A percentile compares a stretch with the other conserved stretches of the same genome.
phyloP scores from a whole-genome alignment of 92 coral and sea anemone species.

The Epizoanthus ramosus region DNA sequence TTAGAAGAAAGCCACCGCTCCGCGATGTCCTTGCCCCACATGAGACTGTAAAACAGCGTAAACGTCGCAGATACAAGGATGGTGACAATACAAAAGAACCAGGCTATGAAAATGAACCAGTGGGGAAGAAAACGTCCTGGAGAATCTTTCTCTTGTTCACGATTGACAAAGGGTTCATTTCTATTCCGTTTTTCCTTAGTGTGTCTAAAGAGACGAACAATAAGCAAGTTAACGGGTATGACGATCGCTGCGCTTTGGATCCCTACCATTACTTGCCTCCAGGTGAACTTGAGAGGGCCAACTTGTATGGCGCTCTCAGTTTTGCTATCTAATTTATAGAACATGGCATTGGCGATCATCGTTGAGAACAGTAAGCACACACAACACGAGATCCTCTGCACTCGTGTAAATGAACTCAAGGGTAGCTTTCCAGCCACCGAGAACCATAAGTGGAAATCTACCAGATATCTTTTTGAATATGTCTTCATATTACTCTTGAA shows the following conservation, averaged over 20 bases:
- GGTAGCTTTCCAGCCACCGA: slow-evolving; percentile 57
- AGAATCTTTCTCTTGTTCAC: not conserved
- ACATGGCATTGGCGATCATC: slow-evolving; percentile 73
- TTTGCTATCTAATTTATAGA: slow-evolving; percentile 44
- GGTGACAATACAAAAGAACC: slow-evolving; percentile 23
- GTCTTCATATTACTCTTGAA: slow-evolving; percentile 24
- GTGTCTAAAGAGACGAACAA: slow-evolving; percentile 39
- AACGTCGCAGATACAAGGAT: not conserved
- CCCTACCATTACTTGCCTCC: slow-evolving; percentile 59
- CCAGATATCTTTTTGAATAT: slow-evolving; percentile 24
- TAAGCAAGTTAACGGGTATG: slow-evolving; percentile 54
- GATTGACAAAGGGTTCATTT: not conserved
- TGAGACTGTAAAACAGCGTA: slow-evolving; percentile 28
- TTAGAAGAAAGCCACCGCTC: slow-evolving; percentile 28
- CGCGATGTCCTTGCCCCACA: slow-evolving; percentile 23
- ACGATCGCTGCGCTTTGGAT: slow-evolving; percentile 55
- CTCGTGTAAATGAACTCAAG: slow-evolving; percentile 48
- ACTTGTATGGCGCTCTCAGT: slow-evolving; percentile 44
- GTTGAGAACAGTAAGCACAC: slow-evolving; percentile 52
- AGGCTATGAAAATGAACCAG: slow-evolving; percentile 7
- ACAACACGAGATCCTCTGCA: slow-evolving; percentile 65
- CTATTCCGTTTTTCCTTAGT: not conserved
- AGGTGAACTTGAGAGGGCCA: slow-evolving; percentile 62
- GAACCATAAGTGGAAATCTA: slow-evolving; percentile 58
- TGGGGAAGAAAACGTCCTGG: not conserved